Evolutionary conservation across 2,113 vertebrate genomes (phyloP).

Genomic region (Odobenus rosmarus): DNA sequence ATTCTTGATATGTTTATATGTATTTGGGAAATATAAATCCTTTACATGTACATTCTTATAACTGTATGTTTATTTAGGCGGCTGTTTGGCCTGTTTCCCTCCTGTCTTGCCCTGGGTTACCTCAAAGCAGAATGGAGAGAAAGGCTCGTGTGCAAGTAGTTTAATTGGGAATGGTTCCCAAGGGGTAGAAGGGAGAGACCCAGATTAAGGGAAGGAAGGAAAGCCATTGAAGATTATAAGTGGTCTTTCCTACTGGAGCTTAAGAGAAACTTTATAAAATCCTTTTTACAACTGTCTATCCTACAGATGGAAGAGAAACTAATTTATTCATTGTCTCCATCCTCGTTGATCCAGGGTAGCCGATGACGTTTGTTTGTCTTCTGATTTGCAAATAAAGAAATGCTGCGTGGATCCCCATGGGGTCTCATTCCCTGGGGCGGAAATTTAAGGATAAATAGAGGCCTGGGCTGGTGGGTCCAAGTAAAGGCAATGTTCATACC

Average conservation of each 20-base stretch:
- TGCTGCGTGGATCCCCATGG: not conserved
- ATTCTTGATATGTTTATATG: not conserved
- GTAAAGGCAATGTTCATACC: not conserved
- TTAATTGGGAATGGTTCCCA: not conserved
- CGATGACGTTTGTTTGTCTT: not conserved
- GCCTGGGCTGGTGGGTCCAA: not conserved
- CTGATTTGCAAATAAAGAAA: not conserved
- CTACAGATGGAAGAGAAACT: not conserved
- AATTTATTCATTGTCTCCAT: not conserved
- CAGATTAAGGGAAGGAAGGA: not conserved
- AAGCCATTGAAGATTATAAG: not conserved
- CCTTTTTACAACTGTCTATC: not conserved
- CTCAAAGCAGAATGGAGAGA: not conserved
- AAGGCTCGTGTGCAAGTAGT: not conserved
- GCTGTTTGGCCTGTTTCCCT: not conserved
- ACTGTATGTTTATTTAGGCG: not conserved
- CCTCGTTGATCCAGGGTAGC: not conserved
- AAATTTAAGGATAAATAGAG: not conserved
- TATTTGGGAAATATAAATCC: not conserved
- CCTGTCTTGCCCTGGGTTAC: not conserved
- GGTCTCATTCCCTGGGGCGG: not conserved
- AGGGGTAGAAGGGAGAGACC: not conserved
- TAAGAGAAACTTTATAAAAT: not conserved
- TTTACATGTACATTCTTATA: not conserved
- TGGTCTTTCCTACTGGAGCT: not conserved